Conservation (phyloP, 2,888 invertebrate genomes). For the Teleiodes luculella region DNA sequence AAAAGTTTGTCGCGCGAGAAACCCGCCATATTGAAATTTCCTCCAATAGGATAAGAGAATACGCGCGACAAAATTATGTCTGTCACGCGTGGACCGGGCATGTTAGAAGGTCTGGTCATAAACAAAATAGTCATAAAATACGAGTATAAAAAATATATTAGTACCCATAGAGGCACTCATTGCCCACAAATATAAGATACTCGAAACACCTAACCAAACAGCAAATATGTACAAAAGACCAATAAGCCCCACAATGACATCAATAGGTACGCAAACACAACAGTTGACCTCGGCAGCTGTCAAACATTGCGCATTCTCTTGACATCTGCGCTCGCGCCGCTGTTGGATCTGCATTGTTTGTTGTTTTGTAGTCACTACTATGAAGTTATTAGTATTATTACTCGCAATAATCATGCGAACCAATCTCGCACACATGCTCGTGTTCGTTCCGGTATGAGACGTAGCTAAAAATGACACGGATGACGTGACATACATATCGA, state of each 20-base stretch:
- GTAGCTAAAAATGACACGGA: too few relatives aligned
- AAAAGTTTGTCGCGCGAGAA: too few relatives aligned
- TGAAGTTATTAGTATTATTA: conserved; percentile 25
- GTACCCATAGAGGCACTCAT: not conserved
- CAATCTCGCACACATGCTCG: conserved; percentile 1
- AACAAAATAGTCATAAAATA: not conserved
- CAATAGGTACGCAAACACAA: conserved; percentile 18
- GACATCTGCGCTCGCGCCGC: conserved; percentile 33
- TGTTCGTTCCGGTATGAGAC: not conserved
- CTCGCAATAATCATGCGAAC: conserved; percentile 5
- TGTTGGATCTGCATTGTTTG: conserved; percentile 29
- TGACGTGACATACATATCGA: too few relatives aligned
- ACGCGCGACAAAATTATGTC: too few relatives aligned
- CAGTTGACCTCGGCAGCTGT: conserved; percentile 33
- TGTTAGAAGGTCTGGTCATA: too few relatives aligned
- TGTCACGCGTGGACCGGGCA: too few relatives aligned
- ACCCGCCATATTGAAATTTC: too few relatives aligned
- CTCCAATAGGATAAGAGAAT: too few relatives aligned
- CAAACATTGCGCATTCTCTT: conserved; percentile 21
- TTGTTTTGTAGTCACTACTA: conserved; percentile 23
- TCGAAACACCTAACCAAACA: too few relatives aligned
- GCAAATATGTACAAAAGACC: not conserved
- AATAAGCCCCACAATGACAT: conserved; percentile 2
- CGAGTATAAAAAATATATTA: too few relatives aligned
- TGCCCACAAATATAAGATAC: not conserved